Evolutionary conservation across 2,797 vertebrate species (phyloP), one percentile per base, ranked within the genome.

Genomic region (Alca torda): DNA sequence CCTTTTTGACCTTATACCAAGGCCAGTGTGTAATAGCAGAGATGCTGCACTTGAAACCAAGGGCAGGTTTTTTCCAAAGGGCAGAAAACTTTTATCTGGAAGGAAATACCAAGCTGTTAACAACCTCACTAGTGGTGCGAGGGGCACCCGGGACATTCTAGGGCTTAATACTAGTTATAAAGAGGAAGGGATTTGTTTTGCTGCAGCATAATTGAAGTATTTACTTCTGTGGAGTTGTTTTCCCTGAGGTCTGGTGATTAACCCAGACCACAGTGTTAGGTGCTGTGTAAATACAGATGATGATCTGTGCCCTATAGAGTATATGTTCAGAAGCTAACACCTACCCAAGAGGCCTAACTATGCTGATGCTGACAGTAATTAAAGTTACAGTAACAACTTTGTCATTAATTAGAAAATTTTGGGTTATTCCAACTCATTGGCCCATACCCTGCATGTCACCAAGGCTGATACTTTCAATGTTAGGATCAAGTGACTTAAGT

Each of bases 1-100:
- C 28, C 73, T 72, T 68, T 91, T 33, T 87, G 85, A 39, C 83
- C 60, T 91, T 81, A 19, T 5, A 72, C 61, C 30, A 17, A 69
- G 63, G 61, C 30, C 51, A 60, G 28, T 1, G 0, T 90, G 74
- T 84, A 63, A 67, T 18, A 63, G 82, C 78, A 79, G 70, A 94
- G 63, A 51, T 50, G 28, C 43, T 82, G 50, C 13, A 25, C 51
- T n/a, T 24, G 31, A 45, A 65, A 65, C 41, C 13, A 33, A 48
- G 15, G n/a, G 35, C 54, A 76, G 69, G 37, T 79, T 93, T 92
- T 95, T 93, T 73, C 94, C 90, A 95, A 94, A 93, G 91, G 84
- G 86, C 81, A 93, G 35, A 87, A 84, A 39, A 59, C n/a, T 77
- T 95, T 64, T 63, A 28, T 84, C 65, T 95, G 41, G 53, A 93